A percentile compares a stretch with the other conserved stretches of the same genome.
Evolutionary conservation across 2,113 vertebrate genomes (phyloP).

Genomic region (Protobothrops mucrosquamatus): DNA sequence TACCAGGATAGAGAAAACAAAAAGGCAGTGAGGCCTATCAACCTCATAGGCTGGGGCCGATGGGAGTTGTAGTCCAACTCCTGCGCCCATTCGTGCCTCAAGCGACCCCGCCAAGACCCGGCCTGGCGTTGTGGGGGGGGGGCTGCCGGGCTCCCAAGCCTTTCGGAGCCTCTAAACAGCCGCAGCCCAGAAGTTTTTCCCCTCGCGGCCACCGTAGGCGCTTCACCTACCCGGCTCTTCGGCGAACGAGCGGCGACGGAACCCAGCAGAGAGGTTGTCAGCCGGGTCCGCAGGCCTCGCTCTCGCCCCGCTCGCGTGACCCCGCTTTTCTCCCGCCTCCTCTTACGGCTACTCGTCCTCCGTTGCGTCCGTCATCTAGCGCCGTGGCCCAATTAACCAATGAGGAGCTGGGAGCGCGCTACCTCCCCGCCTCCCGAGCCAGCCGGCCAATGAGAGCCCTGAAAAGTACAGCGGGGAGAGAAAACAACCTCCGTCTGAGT

Average conservation of each 20-base stretch:
- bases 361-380: accelerated
- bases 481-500: not conserved
- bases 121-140: too few species aligned
- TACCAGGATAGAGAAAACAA: too few species aligned
- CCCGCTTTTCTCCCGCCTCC: not conserved
- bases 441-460: not conserved
- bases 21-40: too few species aligned
- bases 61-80: not conserved
- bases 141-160: too few species aligned
- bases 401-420: accelerated
- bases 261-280: not conserved
- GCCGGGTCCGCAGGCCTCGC: not conserved
- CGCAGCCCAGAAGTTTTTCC: not conserved
- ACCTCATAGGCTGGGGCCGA: too few species aligned
- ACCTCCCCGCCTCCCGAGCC: accelerated
- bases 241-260: not conserved
- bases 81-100: not conserved
- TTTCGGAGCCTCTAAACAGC: not conserved
- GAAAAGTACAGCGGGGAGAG: not conserved
- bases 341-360: too few species aligned
- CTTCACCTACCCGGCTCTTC: not conserved
- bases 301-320: not conserved
- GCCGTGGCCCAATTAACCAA: not conserved
- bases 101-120: too few species aligned
- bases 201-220: not conserved